Evolutionary conservation across 2,113 vertebrate species (phyloP), one percentile per base, ranked within the genome.

Genomic region (Strix uralensis): DNA sequence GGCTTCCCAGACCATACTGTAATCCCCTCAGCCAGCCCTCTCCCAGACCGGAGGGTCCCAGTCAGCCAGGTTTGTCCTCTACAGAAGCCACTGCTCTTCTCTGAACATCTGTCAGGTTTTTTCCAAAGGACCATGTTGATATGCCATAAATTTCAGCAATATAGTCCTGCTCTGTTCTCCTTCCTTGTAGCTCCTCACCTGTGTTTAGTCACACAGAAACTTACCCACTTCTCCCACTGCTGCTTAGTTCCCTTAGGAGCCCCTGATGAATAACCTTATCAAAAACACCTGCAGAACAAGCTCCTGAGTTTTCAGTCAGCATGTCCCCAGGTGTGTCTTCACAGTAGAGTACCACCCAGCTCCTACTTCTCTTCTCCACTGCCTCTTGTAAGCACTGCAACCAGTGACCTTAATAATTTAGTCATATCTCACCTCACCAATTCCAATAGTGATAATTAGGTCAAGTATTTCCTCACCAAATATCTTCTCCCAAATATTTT

Each of bases 21-120:
- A 34, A 62, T 5, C 17, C 11, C 34, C 44, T 34, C 0, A 0
- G n/a, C 30, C 34, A 95, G 75, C 10, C 32, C 11, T 5, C n/a
- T 66, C 26, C 30, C 38, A 36, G 20, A 25, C n/a, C 5, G 2
- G 16, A 54, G 23, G 9, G 47, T 40, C 77, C 23, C 91, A 54
- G 34, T 12, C 58, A 58, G 29, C 26, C 49, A 77, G 21, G 44
- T 32, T 44, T 16, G 2, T 63, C 38, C n/a, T 11, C 10, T 23
- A 38, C 23, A 51, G 26, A 86, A 80, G 46, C 36, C 52, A 67
- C 46, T 13, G 44, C 25, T 19, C 65, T 65, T 72, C 89, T 85
- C 59, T 36, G 81, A 87, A 81, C 13, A 8, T 46, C 32, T 46
- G 36, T n/a, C 20, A 40, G 20, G 15, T 69, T 89, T 54, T 47